Conservation (phyloP, 2,113 vertebrate species). For the Gymnogyps californianus region DNA sequence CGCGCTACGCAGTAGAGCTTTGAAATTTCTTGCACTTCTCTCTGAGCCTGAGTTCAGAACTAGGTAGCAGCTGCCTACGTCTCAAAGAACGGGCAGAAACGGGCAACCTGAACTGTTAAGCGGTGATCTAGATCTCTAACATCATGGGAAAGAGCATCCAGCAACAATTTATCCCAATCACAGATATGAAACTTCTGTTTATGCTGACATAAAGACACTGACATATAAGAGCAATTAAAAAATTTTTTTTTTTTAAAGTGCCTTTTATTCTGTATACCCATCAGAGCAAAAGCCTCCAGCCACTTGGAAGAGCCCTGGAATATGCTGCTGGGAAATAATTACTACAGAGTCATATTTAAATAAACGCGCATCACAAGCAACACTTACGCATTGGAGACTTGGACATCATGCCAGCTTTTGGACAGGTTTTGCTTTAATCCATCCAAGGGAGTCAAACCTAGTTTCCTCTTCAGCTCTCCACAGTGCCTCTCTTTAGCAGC, state of each 20-base stretch:
- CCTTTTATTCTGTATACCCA: not conserved
- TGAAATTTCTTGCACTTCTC: not conserved
- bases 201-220: rapidly evolving
- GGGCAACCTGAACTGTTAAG: not conserved
- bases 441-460: conserved; percentile 87
- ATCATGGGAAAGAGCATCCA: not conserved
- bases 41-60: not conserved
- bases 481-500: conserved; percentile 93
- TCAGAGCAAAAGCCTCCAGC: not conserved
- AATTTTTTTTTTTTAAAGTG: not conserved
- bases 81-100: not conserved
- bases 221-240: rapidly evolving
- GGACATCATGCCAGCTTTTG: conserved; percentile 92
- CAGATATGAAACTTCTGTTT: rapidly evolving
- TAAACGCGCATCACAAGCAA: not conserved
- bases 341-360: rapidly evolving
- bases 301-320: not conserved
- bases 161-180: not conserved
- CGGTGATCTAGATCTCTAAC: not conserved
- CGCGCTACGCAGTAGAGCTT: not conserved
- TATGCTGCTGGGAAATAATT: not conserved
- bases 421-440: conserved; percentile 89
- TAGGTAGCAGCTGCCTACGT: not conserved
- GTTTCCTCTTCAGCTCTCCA: conserved; percentile 88
- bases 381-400: conserved; percentile 93